These are phyloP conservation scores for Promerops cafer DNA, from an alignment of 2,113 vertebrate genomes.

Conservation along the genomic window DNA sequence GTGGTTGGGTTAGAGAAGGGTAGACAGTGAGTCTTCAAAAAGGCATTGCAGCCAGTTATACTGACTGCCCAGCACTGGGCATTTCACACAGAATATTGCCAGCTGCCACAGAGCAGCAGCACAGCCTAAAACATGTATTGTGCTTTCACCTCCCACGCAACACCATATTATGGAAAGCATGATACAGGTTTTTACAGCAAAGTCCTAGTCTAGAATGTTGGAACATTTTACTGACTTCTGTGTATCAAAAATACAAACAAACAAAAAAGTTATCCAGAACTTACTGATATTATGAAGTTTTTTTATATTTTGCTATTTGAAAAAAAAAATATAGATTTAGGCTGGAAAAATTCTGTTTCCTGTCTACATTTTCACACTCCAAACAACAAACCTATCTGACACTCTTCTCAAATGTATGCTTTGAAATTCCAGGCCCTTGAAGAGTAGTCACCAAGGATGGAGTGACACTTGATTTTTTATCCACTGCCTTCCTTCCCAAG, in stretches of 20 bases:
- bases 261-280: accelerated
- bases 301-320: neutral
- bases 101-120: neutral
- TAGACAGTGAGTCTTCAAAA: neutral
- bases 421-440: neutral
- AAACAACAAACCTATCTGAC: neutral
- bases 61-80: neutral
- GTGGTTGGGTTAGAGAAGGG: neutral
- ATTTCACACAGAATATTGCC: neutral
- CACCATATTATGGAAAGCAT: neutral
- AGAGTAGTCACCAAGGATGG: neutral
- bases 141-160: accelerated
- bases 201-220: neutral
- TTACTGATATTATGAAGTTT: neutral
- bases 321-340: neutral
- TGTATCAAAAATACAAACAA: neutral
- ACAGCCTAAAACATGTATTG: neutral
- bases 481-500: neutral
- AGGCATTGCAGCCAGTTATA: neutral
- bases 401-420: neutral
- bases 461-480: neutral
- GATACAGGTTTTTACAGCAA: neutral
- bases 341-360: neutral
- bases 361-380: neutral
- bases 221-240: neutral